phyloP scores from a whole-genome alignment of 2,797 vertebrate species.

The Taenioides sp. region DNA sequence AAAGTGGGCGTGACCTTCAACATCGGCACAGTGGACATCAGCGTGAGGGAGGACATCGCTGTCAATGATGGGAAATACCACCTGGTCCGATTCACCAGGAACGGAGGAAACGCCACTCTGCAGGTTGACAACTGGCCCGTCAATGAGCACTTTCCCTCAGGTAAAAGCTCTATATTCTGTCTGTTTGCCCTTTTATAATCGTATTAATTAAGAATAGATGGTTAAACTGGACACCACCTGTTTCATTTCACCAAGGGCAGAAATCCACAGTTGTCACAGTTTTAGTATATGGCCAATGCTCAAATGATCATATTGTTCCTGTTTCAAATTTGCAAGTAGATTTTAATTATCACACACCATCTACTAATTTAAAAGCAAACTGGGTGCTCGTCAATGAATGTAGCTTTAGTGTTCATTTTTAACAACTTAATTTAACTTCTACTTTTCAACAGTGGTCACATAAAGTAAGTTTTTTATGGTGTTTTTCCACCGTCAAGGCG shows the following conservation, averaged over 20 bases:
- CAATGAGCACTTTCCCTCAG: constrained; percentile 96
- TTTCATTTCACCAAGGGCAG: constrained; percentile 32
- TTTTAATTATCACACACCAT: not conserved
- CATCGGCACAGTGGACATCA: constrained; percentile 95
- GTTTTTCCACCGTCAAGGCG: too few species aligned
- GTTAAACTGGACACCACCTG: constrained; percentile 66
- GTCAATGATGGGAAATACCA: constrained; percentile 97
- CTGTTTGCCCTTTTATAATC: not conserved
- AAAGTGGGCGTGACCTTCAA: constrained; percentile 97
- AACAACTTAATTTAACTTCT: too few species aligned
- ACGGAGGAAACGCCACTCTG: constrained; percentile 93
- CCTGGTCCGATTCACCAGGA: constrained; percentile 93
- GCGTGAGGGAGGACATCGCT: constrained; percentile 88
- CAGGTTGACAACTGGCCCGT: constrained; percentile 97
- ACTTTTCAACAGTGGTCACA: too few species aligned
- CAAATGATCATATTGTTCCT: not conserved
- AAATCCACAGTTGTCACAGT: not conserved
- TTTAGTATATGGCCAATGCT: not conserved
- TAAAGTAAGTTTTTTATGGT: too few species aligned
- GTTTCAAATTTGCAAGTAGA: not conserved
- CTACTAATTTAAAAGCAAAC: not conserved
- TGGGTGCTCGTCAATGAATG: not conserved
- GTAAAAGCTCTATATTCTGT: constrained; percentile 65
- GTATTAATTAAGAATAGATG: not conserved
- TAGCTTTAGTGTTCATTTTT: not conserved